These are phyloP conservation scores for Erynnis tages DNA, from an alignment of 2,888 invertebrate species.

Conservation along the genomic window DNA sequence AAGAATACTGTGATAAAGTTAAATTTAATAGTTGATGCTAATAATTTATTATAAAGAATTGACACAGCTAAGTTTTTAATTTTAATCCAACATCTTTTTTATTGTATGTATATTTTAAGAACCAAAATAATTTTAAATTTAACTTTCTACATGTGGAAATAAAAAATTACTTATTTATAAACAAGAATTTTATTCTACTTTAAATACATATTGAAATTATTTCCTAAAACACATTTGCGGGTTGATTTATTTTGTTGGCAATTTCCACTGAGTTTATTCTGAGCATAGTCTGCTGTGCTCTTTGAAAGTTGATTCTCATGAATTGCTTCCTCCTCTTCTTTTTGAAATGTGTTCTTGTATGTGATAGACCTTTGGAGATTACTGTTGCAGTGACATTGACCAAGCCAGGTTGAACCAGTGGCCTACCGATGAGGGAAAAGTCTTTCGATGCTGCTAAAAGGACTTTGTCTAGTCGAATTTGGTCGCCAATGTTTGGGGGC, in stretches of 20 bases:
- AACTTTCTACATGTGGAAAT: not conserved
- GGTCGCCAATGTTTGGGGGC: conserved; percentile 90
- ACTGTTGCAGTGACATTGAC: conserved; percentile 90
- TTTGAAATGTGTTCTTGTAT: conserved; percentile 89
- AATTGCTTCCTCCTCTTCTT: conserved; percentile 90
- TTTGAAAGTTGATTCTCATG: conserved; percentile 86
- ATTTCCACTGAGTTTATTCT: conserved; percentile 88
- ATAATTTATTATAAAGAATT: no score
- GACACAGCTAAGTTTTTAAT: no score
- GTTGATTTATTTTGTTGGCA: conserved; percentile 76
- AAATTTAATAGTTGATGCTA: conserved; percentile 38
- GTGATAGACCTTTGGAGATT: conserved; percentile 91
- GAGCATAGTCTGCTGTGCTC: conserved; percentile 86
- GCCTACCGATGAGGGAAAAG: conserved; percentile 91
- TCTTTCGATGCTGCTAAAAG: conserved; percentile 89
- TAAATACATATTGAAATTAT: conserved; percentile 19
- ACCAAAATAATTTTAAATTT: not conserved
- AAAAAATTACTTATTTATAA: not conserved
- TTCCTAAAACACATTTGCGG: conserved; percentile 55
- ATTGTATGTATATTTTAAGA: not conserved
- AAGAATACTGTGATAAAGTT: conserved; percentile 73
- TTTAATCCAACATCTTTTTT: not conserved
- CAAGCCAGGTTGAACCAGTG: conserved; percentile 87
- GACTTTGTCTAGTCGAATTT: conserved; percentile 91
- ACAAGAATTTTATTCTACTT: conserved; percentile 5